A percentile compares a stretch with the other conserved stretches of the same genome.
These are phyloP conservation scores for Perizoma affinitatum DNA, from an alignment of 2,888 invertebrate genomes.

Conservation along the genomic window DNA sequence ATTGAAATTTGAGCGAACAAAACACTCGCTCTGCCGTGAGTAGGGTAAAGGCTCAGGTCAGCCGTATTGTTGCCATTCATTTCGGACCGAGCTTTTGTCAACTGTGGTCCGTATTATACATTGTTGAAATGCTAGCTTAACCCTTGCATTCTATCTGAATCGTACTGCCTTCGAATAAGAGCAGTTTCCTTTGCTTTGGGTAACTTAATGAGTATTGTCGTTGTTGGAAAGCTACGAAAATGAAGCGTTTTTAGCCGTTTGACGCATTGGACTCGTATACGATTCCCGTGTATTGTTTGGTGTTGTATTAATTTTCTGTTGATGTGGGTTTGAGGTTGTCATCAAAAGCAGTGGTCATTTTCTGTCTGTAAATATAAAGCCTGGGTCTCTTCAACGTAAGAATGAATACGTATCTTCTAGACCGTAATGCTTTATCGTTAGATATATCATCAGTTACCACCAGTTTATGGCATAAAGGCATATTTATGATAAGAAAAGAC, in stretches of 20 bases:
- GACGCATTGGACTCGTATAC: slow-evolving; percentile 53
- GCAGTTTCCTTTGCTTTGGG: slow-evolving; percentile 19
- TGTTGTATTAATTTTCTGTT: slow-evolving; percentile 62
- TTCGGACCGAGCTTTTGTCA: slow-evolving; percentile 41
- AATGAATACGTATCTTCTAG: too few species aligned
- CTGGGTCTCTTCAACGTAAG: too few species aligned
- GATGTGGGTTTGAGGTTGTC: slow-evolving; percentile 54
- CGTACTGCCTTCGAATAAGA: slow-evolving; percentile 29
- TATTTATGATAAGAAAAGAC: too few species aligned
- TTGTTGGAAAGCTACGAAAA: slow-evolving; percentile 57
- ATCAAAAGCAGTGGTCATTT: too few species aligned
- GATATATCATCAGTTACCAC: too few species aligned
- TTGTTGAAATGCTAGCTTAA: slow-evolving; percentile 33
- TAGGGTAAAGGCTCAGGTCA: slow-evolving; percentile 32
- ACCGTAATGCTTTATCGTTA: too few species aligned
- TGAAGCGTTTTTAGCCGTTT: slow-evolving; percentile 61
- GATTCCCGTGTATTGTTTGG: slow-evolving; percentile 53
- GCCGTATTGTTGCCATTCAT: slow-evolving; percentile 38
- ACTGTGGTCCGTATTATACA: slow-evolving; percentile 34
- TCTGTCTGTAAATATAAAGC: too few species aligned
- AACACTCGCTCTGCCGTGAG: slow-evolving; percentile 30
- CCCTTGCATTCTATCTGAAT: slow-evolving; percentile 16
- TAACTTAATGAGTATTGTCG: slow-evolving; percentile 10
- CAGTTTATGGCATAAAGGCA: too few species aligned
- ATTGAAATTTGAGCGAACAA: slow-evolving; percentile 40